Evolutionary conservation across 2,797 vertebrate species (phyloP).

Genomic region (Sebastiscus albofasciatus): DNA sequence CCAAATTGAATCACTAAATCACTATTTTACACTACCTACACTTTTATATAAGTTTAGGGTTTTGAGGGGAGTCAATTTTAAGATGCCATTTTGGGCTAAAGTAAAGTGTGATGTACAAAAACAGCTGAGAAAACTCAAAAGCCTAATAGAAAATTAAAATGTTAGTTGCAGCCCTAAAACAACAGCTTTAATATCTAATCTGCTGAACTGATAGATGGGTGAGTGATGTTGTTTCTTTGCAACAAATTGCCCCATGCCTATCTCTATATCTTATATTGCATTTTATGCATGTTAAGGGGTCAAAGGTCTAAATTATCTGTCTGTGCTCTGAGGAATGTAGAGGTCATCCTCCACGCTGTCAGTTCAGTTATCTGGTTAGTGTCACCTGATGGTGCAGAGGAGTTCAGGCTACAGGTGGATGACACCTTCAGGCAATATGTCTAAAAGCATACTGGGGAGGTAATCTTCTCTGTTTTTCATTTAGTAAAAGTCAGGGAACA

Average conservation of each 20-base stretch:
- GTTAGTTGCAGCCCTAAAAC: neutral
- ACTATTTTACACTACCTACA: too few relatives aligned
- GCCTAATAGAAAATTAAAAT: neutral
- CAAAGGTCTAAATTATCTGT: neutral
- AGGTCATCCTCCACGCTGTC: neutral
- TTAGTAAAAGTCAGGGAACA: neutral
- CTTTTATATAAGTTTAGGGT: neutral
- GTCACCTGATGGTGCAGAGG: constrained; percentile 2
- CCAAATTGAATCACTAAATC: neutral
- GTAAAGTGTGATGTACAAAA: neutral
- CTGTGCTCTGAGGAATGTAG: constrained; percentile 12
- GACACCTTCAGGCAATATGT: constrained; percentile 2
- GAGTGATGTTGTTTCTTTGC: neutral
- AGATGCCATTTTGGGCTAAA: neutral
- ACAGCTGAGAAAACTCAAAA: neutral
- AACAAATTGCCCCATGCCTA: neutral
- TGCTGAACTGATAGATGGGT: neutral
- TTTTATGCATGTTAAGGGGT: neutral
- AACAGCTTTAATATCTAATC: neutral
- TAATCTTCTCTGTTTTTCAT: neutral
- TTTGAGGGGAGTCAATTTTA: neutral
- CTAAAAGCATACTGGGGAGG: neutral
- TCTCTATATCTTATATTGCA: neutral
- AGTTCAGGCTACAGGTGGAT: neutral
- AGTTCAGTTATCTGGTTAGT: constrained; percentile 9